phyloP scores from a whole-genome alignment of 2,888 invertebrate genomes.

The Rotaria magnacalcarata region DNA sequence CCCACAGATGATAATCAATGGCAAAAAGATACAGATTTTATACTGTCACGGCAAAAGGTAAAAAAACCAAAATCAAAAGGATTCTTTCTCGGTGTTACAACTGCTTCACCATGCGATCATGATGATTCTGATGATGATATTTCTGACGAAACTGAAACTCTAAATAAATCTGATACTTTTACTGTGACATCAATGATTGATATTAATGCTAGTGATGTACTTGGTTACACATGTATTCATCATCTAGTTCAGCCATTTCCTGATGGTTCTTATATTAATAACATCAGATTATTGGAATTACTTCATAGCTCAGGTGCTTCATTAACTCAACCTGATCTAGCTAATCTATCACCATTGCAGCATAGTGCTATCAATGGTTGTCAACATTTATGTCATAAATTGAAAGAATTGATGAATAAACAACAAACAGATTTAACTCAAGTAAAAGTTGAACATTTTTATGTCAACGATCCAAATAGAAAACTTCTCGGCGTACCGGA shows the following conservation, averaged over 20 bases:
- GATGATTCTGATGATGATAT: too few relatives aligned
- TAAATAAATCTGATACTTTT: neutral
- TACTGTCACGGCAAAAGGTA: too few relatives aligned
- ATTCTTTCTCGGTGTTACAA: neutral
- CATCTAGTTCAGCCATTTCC: constrained; percentile 36
- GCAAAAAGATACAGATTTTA: neutral
- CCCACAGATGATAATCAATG: neutral
- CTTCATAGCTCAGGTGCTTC: neutral
- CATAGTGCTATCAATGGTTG: constrained; percentile 5
- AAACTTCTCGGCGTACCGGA: neutral
- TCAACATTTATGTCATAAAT: constrained; percentile 13
- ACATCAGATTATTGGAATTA: neutral
- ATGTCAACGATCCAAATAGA: constrained; percentile 23
- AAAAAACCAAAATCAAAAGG: neutral
- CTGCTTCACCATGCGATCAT: neutral
- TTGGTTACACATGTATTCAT: constrained; percentile 34
- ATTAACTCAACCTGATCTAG: neutral
- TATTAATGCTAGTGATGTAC: constrained; percentile 18
- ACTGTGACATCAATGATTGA: constrained; percentile 15
- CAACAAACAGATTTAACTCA: neutral
- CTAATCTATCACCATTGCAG: constrained; percentile 31
- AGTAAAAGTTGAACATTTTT: neutral
- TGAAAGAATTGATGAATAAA: neutral
- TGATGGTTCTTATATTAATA: constrained; percentile 22
- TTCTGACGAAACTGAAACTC: neutral